Percentiles rank a stretch among this genome's conserved stretches.
Conservation (phyloP, 2,888 invertebrate species). For the Galerucella pusilla region DNA sequence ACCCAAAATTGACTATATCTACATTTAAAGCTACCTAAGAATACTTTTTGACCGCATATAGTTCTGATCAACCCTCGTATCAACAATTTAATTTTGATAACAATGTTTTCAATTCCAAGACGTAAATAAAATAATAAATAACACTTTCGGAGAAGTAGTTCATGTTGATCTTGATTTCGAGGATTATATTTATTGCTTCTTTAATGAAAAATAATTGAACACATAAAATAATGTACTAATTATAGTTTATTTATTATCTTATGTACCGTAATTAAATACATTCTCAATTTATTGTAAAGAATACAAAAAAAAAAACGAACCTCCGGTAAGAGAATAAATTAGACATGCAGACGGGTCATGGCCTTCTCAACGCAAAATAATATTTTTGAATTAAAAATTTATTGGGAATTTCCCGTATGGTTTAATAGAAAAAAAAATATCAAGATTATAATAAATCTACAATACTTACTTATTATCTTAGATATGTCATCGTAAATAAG, state of each 20-base stretch:
- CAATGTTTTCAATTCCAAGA: neutral
- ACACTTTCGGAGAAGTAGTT: conserved; percentile 15
- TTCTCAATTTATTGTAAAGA: conserved; percentile 9
- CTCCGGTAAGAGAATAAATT: conserved; percentile 33
- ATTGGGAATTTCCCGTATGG: conserved; percentile 31
- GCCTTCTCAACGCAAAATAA: conserved; percentile 25
- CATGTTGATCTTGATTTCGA: conserved; percentile 26
- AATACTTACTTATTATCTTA: conserved; percentile 4
- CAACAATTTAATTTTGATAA: conserved; percentile 3
- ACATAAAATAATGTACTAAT: conserved; percentile 24
- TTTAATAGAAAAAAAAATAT: neutral
- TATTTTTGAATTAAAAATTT: conserved; percentile 15
- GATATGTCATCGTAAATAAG: neutral
- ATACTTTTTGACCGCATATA: too few relatives aligned
- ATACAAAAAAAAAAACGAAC: conserved; percentile 19
- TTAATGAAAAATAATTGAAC: conserved; percentile 30
- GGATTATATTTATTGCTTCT: conserved; percentile 25
- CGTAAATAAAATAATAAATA: conserved; percentile 9
- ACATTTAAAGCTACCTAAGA: too few relatives aligned
- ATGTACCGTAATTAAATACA: conserved; percentile 26
- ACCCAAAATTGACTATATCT: too few relatives aligned
- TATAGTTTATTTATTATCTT: conserved; percentile 32
- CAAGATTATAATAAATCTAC: conserved; percentile 4
- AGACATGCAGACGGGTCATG: conserved; percentile 34
- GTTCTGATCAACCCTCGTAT: neutral